A percentile compares a stretch with the other conserved stretches of the same genome.
These are phyloP conservation scores for Podarcis siculus DNA, from an alignment of 2,797 vertebrate genomes.

Conservation along the genomic window DNA sequence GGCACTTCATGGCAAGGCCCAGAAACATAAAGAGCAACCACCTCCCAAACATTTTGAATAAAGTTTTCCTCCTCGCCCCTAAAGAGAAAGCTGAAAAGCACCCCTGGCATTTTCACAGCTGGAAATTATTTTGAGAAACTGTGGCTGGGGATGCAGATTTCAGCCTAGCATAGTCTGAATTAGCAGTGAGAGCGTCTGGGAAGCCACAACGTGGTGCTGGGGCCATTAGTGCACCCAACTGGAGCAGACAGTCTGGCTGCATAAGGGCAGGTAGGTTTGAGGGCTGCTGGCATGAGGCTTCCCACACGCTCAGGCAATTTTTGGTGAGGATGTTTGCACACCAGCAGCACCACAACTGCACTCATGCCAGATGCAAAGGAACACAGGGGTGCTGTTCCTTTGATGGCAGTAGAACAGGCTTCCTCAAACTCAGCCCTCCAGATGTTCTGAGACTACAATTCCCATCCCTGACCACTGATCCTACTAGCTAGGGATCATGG, in stretches of 20 bases:
- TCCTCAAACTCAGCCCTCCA: neutral
- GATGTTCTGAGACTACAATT: neutral
- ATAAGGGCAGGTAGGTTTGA: neutral
- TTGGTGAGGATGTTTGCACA: neutral
- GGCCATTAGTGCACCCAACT: neutral
- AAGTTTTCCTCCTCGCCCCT: no score
- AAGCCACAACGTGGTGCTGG: conserved; percentile 10
- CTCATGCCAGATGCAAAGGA: neutral
- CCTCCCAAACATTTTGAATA: no score
- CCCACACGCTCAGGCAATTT: neutral
- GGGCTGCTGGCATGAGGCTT: neutral
- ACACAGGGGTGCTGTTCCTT: neutral
- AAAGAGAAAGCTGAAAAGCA: no score
- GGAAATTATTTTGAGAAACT: no score
- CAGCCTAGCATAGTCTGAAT: neutral
- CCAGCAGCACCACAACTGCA: neutral
- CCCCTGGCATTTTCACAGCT: no score
- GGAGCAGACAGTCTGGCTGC: neutral
- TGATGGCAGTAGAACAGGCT: neutral
- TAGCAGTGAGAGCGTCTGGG: neutral
- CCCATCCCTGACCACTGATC: no score
- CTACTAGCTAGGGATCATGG: no score
- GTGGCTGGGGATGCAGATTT: no score
- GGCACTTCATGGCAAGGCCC: no score
- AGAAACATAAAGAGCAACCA: no score